Conservation (phyloP, 2,888 invertebrate species). For the Rhyacophila evoluta region DNA sequence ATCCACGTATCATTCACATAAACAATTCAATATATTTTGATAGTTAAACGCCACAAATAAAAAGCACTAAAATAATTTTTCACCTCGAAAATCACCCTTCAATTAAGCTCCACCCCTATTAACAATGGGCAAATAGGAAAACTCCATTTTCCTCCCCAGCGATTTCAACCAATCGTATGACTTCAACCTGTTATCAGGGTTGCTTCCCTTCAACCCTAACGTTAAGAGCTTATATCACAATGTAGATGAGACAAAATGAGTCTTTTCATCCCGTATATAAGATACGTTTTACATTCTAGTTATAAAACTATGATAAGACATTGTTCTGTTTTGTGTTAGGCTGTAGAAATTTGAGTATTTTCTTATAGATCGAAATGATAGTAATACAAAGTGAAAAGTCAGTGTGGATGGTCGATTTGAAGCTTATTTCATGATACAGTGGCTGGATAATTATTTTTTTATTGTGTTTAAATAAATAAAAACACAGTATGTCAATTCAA, state of each 20-base stretch:
- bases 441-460: too few species aligned
- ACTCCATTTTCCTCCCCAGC: slow-evolving; percentile 59
- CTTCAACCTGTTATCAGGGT: slow-evolving; percentile 61
- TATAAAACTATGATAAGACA: too few species aligned
- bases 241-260: too few species aligned
- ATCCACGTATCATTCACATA: too few species aligned
- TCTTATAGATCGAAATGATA: not conserved
- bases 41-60: too few species aligned
- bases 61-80: slow-evolving; percentile 42
- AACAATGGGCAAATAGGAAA: slow-evolving; percentile 63
- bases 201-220: not conserved
- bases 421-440: too few species aligned
- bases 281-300: too few species aligned
- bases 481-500: slow-evolving; percentile 70
- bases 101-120: slow-evolving; percentile 60
- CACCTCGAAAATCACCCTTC: slow-evolving; percentile 21
- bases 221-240: not conserved
- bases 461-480: not conserved
- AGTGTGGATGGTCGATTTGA: not conserved
- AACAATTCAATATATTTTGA: too few species aligned
- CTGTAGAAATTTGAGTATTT: not conserved
- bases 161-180: slow-evolving; percentile 60
- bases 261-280: too few species aligned
- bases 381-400: not conserved
- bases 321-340: not conserved